Evolutionary conservation across 2,797 vertebrate species (phyloP), one percentile per base, ranked within the genome.

Genomic region (Saxicola maurus): DNA sequence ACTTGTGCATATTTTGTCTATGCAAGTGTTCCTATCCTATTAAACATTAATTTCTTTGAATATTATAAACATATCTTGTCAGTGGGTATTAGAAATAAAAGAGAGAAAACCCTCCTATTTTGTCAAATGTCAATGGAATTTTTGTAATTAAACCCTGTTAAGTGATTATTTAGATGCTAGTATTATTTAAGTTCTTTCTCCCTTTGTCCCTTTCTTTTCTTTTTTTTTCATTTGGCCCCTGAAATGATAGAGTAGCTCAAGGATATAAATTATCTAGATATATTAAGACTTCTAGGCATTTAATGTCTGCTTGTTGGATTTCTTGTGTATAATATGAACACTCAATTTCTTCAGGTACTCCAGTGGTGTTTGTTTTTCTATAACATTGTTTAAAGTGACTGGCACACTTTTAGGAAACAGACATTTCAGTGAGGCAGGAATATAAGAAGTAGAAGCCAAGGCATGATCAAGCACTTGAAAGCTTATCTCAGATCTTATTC

Each of bases 41-140:
- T 24, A 61, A 89, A 5, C 9, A 51, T 43, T 56, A 40, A 16
- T 71, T 75, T 84, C 10, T 67, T 25, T 60, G 10, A 59, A 17
- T 38, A 66, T 19, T 38, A 10, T n/a, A 59, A 69, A 30, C 0
- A 4, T 33, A 10, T 17, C 5, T 59, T 66, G 11, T 64, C 33
- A 42, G 30, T 18, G 7, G 4, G 11, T 51, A 38, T 7, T 20
- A 38, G 23, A 84, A 74, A 60, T 35, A 53, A 82, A 78, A 37
- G 4, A 23, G 5, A 10, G 59, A 59, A 51, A 1, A 0, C 3
- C 1, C 2, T 20, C 24, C 1, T 4, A 18, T 46, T 53, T 51
- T 49, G 3, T 40, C 10, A 86, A 48, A 71, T 64, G 2, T 4
- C 17, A 66, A 40, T 52, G 3, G 9, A 17, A 2, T 59, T 83